Evolutionary conservation across 2,797 vertebrate genomes (phyloP).

Genomic region (Lepus townsendii): DNA sequence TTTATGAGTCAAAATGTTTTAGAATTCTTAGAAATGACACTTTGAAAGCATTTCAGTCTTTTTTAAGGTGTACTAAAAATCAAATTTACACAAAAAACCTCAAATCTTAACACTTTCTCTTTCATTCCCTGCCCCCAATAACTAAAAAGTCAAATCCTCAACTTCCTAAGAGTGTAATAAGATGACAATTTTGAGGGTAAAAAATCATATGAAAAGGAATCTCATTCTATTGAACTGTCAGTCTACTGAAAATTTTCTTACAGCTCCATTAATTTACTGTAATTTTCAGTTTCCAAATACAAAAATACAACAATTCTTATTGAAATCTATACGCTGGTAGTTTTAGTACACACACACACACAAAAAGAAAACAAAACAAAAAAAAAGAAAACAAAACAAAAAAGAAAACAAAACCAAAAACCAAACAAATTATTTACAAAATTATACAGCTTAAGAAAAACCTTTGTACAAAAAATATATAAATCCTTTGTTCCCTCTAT

Average conservation of each 20-base stretch:
- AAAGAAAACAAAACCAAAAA: slow-evolving; percentile 69
- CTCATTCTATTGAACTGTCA: slow-evolving; percentile 81
- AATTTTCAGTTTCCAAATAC: slow-evolving; percentile 90
- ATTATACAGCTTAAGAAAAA: slow-evolving; percentile 93
- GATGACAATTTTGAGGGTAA: slow-evolving; percentile 81
- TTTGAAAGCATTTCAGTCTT: slow-evolving; percentile 54
- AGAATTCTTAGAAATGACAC: slow-evolving; percentile 30
- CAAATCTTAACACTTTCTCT: slow-evolving; percentile 33
- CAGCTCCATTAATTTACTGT: slow-evolving; percentile 89
- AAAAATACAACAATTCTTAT: slow-evolving; percentile 93
- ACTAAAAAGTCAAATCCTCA: slow-evolving; percentile 76
- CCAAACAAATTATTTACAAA: slow-evolving; percentile 92
- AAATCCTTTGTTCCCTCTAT: slow-evolving; percentile 91
- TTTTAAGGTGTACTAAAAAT: slow-evolving; percentile 38
- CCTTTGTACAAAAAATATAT: slow-evolving; percentile 93
- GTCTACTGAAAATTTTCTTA: slow-evolving; percentile 88
- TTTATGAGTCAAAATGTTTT: slow-evolving; percentile 69
- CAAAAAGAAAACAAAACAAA: slow-evolving; percentile 66
- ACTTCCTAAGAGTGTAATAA: slow-evolving; percentile 45
- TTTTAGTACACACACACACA: slow-evolving; percentile 91
- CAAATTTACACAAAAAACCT: background rate
- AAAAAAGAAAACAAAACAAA: slow-evolving; percentile 76
- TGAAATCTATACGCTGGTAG: slow-evolving; percentile 91
- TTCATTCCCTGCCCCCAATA: slow-evolving; percentile 45
- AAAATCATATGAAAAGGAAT: slow-evolving; percentile 92